A percentile compares a stretch with the other conserved stretches of the same genome.
Evolutionary conservation across 2,113 vertebrate genomes (phyloP).

Genomic region (Oreotragus oreotragus): DNA sequence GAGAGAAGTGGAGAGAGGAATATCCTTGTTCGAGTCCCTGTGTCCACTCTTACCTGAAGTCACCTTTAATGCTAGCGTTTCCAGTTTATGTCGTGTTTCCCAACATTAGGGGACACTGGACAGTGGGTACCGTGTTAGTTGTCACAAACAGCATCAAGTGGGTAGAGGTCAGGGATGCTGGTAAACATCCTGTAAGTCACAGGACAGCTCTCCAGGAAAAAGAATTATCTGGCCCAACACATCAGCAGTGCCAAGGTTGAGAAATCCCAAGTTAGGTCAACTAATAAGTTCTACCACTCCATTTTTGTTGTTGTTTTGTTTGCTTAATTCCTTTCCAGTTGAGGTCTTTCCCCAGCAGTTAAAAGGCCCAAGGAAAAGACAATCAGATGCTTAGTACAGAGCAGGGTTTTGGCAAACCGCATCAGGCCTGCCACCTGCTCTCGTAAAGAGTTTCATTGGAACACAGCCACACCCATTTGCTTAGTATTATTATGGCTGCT

Average conservation of each 20-base stretch:
- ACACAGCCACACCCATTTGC: background rate
- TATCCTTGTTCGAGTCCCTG: background rate
- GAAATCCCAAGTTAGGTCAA: fast-evolving
- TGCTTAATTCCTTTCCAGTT: background rate
- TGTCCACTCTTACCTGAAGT: background rate
- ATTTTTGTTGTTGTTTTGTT: background rate
- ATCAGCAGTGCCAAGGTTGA: background rate
- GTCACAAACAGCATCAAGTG: background rate
- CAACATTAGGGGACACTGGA: background rate
- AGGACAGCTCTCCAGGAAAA: background rate
- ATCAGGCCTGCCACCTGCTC: background rate
- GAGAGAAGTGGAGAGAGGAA: background rate
- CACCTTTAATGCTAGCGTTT: background rate
- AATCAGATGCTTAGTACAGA: background rate
- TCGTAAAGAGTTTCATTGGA: background rate
- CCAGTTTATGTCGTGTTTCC: background rate
- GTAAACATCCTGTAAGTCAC: fast-evolving
- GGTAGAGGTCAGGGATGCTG: background rate
- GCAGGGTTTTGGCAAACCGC: background rate
- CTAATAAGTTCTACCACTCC: background rate
- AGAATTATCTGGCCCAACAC: background rate
- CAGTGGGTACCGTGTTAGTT: background rate
- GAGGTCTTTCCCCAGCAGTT: background rate
- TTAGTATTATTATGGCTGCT: fast-evolving
- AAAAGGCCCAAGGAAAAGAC: background rate